phyloP scores from a whole-genome alignment of 2,113 vertebrate genomes.

The Gymnogyps californianus region DNA sequence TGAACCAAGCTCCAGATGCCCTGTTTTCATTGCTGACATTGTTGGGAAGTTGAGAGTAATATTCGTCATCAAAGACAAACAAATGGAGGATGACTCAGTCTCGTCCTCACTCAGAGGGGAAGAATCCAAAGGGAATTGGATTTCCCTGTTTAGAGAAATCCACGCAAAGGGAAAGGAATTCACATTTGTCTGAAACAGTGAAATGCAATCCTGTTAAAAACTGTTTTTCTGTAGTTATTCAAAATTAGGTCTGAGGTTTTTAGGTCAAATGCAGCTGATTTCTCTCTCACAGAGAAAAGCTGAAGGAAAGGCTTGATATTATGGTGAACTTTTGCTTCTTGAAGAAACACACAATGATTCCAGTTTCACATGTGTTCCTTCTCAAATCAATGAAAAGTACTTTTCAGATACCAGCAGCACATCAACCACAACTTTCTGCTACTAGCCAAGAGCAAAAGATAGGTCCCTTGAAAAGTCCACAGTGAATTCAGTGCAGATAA shows the following conservation, averaged over 20 bases:
- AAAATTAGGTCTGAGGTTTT: neutral
- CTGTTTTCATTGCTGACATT: conserved; percentile 18
- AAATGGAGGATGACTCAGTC: conserved; percentile 30
- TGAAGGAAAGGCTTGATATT: neutral
- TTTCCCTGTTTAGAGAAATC: conserved; percentile 5
- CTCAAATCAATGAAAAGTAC: neutral
- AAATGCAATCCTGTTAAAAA: neutral
- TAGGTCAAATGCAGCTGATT: neutral
- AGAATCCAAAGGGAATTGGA: conserved; percentile 19
- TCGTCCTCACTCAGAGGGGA: neutral
- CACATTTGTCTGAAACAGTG: neutral
- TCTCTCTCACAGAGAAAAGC: neutral
- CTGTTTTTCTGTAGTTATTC: neutral
- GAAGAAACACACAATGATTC: neutral
- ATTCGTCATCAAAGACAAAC: conserved; percentile 39
- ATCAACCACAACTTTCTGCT: neutral
- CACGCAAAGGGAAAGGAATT: neutral
- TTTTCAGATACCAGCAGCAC: neutral
- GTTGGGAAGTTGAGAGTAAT: conserved; percentile 14
- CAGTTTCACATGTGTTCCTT: neutral
- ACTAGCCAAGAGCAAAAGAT: neutral
- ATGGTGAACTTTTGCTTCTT: neutral
- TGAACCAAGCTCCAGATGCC: neutral
- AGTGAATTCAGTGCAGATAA: neutral
- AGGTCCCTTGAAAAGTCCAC: neutral